Base-by-base conservation (phyloP, 2,888 invertebrate species). In the Papilio gigon region DNA sequence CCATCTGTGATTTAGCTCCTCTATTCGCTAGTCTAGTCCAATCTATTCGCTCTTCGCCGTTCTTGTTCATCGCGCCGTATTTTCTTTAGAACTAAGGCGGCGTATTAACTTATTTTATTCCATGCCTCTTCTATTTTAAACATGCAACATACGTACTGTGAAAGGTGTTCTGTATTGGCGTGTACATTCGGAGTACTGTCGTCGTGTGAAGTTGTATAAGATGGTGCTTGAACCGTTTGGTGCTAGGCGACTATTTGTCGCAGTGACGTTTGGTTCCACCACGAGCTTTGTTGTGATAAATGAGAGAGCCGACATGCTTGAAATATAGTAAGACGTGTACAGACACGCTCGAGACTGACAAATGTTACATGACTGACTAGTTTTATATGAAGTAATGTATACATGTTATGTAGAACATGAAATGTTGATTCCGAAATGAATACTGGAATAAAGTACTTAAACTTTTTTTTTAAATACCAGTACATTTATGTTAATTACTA, bases 271-370 rank as follows among this genome's bases (percentile, higher is more conserved):
- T 42, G 59, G 68, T 60, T 59, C 50, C 59, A 58, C 27, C 60
- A 64, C 59, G 44, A 33, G 47, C 64, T 60, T 30, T 60, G 60
- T 68, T 17, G 44, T 67, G 64, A 68, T 60, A 65, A 68, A 68
- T 59, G 64, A 60, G 37, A 22, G 40, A 59, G 35, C 30, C 44
- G 68, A 64, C 68, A 40, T 40, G 40, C 65, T 68, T 68, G 68
- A 65, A 68, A 64, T 64, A 60, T 64, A 40, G 47, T 44, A 59
- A 64, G 35, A 37, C n/a, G 37, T 50, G 47, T 20, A 22, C 27
- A 22, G 47, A 30, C 42, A 44, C 30, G n/a, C 40, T 25, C n/a
- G 27, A 37, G 20, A 67, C 27, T 61, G 50, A 53, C 61, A 22
- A 17, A 22, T 47, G 47, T 47, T 47, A 12, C 42, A 42, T 8